Evolutionary conservation across 2,888 invertebrate genomes (phyloP).

Genomic region (Panorpa germanica): DNA sequence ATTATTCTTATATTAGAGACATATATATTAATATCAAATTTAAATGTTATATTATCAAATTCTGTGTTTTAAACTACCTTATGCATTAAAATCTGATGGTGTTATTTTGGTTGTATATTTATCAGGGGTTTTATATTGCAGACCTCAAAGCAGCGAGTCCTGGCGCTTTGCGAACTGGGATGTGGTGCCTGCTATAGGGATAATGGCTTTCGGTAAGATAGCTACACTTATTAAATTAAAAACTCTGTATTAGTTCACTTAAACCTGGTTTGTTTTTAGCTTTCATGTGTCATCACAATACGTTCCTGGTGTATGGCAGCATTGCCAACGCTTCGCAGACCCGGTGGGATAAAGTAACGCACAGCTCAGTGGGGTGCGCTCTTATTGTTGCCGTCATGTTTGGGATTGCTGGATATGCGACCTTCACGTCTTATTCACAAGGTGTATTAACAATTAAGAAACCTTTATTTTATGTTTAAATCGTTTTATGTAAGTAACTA

Average conservation of each 20-base stretch:
- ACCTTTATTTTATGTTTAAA: background rate
- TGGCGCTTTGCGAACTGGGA: slow-evolving; percentile 56
- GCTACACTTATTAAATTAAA: slow-evolving; percentile 7
- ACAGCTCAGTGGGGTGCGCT: slow-evolving; percentile 55
- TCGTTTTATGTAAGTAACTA: too few species aligned
- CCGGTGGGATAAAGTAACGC: slow-evolving; percentile 66
- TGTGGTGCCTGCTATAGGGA: slow-evolving; percentile 59
- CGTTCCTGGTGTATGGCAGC: slow-evolving; percentile 65
- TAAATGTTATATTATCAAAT: too few species aligned
- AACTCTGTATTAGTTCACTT: slow-evolving; percentile 7
- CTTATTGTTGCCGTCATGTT: slow-evolving; percentile 51
- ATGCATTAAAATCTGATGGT: too few species aligned
- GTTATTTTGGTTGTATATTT: background rate
- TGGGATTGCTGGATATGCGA: slow-evolving; percentile 61
- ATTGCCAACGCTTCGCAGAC: slow-evolving; percentile 54
- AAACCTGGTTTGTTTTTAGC: slow-evolving; percentile 28
- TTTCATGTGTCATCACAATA: slow-evolving; percentile 85
- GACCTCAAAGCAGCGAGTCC: slow-evolving; percentile 40
- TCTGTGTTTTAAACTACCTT: too few species aligned
- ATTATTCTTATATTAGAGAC: too few species aligned
- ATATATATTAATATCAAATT: too few species aligned
- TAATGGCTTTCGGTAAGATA: slow-evolving; percentile 62
- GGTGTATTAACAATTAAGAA: slow-evolving; percentile 26
- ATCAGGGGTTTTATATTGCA: slow-evolving; percentile 23
- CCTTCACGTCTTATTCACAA: slow-evolving; percentile 61